Evolutionary conservation across 2,888 invertebrate genomes (phyloP).

Genomic region (Noctua comes): DNA sequence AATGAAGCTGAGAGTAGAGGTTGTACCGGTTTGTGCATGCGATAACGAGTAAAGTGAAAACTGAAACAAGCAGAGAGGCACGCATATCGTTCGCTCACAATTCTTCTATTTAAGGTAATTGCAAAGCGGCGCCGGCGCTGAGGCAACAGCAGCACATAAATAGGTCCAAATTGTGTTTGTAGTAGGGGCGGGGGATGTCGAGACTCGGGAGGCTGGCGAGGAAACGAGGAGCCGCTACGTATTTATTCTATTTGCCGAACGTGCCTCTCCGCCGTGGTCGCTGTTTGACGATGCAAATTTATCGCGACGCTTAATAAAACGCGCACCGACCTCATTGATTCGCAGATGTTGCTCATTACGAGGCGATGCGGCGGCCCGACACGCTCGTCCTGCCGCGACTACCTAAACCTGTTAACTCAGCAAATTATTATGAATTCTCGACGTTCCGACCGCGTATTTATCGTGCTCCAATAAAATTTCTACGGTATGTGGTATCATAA

Average conservation of each 20-base stretch:
- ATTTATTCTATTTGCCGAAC: constrained; percentile 89
- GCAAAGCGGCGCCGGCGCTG: constrained; percentile 65
- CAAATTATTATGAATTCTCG: constrained; percentile 79
- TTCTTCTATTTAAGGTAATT: constrained; percentile 72
- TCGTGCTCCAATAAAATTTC: constrained; percentile 52
- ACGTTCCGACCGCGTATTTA: constrained; percentile 68
- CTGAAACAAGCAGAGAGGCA: constrained; percentile 64
- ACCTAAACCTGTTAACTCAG: constrained; percentile 77
- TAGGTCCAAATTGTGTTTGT: constrained; percentile 87
- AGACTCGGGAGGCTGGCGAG: constrained; percentile 73
- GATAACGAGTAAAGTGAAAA: constrained; percentile 63
- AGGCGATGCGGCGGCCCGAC: constrained; percentile 72
- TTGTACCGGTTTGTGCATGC: constrained; percentile 76
- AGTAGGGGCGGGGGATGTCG: constrained; percentile 75
- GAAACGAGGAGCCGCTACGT: constrained; percentile 79
- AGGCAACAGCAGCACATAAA: constrained; percentile 79
- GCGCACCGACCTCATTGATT: constrained; percentile 85
- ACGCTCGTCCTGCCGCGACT: constrained; percentile 68
- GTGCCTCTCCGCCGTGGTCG: constrained; percentile 85
- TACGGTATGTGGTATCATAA: constrained; percentile 28
- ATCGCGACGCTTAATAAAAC: constrained; percentile 88
- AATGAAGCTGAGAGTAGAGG: constrained; percentile 70
- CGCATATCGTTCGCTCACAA: constrained; percentile 67
- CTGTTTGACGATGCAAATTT: constrained; percentile 89
- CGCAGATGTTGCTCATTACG: constrained; percentile 85